Percentiles rank a stretch among this genome's conserved stretches.
These are phyloP conservation scores for Platyura marginata DNA, from an alignment of 1,140 invertebrate genomes.

Conservation along the genomic window DNA sequence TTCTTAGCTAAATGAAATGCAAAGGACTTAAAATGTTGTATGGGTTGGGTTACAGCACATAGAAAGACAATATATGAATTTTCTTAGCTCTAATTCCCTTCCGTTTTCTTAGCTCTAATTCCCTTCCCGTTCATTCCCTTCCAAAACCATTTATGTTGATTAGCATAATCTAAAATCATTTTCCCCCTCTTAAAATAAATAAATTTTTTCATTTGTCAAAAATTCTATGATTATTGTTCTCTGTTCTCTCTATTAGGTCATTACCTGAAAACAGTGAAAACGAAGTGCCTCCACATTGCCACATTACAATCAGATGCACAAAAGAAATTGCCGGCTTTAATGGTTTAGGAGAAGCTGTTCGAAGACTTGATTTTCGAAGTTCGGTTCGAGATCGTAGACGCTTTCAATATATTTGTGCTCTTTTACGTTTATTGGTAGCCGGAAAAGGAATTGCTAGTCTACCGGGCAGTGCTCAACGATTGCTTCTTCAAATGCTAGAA, in stretches of 20 bases:
- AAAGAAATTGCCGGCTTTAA: conserved; percentile 92
- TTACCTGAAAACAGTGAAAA: conserved; percentile 22
- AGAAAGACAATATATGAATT: too few species aligned
- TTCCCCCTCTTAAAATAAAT: background rate
- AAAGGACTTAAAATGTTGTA: too few species aligned
- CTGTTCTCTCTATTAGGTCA: background rate
- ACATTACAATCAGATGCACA: conserved; percentile 79
- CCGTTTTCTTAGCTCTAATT: too few species aligned
- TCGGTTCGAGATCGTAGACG: conserved; percentile 84
- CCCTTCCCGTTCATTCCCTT: too few species aligned
- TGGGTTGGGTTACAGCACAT: too few species aligned
- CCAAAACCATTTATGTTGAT: too few species aligned
- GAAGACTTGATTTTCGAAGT: conserved; percentile 81
- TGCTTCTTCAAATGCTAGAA: conserved; percentile 83
- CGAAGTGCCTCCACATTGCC: conserved; percentile 68
- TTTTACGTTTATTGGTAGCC: conserved; percentile 74
- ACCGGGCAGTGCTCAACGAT: conserved; percentile 84
- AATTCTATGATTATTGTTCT: background rate
- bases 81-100: too few species aligned
- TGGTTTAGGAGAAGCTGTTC: conserved; percentile 84
- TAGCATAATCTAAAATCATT: background rate
- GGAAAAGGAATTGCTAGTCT: conserved; percentile 60
- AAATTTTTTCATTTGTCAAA: background rate
- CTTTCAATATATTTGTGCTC: conserved; percentile 91
- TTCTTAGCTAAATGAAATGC: too few species aligned